These are phyloP conservation scores for Sprattus sprattus DNA, from an alignment of 2,113 vertebrate genomes.

Conservation along the genomic window DNA sequence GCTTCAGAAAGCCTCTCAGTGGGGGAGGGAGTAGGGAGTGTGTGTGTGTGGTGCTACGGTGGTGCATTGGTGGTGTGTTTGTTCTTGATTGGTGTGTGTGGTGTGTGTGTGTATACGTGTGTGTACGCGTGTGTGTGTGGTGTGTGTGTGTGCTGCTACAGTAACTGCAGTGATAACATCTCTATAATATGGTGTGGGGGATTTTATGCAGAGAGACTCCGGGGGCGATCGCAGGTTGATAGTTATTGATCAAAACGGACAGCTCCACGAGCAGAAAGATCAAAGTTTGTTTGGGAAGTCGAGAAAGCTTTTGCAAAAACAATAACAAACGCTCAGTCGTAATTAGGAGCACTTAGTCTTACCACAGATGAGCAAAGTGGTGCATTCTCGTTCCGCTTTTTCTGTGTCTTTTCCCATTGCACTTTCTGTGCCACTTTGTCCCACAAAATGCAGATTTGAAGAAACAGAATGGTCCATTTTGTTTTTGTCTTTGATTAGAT, in stretches of 20 bases:
- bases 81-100: slow-evolving; percentile 14
- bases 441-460: background rate
- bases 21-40: too few relatives aligned
- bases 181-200: slow-evolving; percentile 18
- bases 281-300: slow-evolving; percentile 32
- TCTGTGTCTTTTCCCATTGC: background rate
- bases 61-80: background rate
- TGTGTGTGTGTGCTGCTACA: background rate
- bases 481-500: background rate
- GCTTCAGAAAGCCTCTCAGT: too few relatives aligned
- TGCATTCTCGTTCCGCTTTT: background rate
- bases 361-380: background rate
- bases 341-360: background rate
- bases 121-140: background rate
- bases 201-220: slow-evolving; percentile 22
- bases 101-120: slow-evolving; percentile 2
- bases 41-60: background rate
- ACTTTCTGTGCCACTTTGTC: background rate
- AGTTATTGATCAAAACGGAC: slow-evolving; percentile 39
- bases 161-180: slow-evolving; percentile 33
- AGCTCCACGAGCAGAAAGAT: slow-evolving; percentile 29
- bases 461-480: background rate
- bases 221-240: slow-evolving; percentile 14
- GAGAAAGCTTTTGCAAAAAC: background rate
- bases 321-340: slow-evolving; percentile 20